Conservation (phyloP, 2,797 vertebrate genomes). For the Ceryle rudis region DNA sequence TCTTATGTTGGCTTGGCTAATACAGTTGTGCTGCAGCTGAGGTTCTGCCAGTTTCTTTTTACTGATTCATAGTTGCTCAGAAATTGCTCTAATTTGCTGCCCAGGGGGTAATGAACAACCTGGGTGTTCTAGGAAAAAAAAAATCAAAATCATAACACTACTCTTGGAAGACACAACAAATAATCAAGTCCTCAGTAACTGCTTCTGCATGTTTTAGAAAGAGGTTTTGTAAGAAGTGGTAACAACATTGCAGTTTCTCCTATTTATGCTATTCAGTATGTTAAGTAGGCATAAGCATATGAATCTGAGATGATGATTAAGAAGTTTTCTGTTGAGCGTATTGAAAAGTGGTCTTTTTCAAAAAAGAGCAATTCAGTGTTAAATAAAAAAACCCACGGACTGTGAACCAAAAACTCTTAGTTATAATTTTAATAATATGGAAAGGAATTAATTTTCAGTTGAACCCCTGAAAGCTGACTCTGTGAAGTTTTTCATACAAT, state of each 20-base stretch:
- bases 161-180: background rate
- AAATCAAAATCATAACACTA: background rate
- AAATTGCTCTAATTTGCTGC: background rate
- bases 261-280: background rate
- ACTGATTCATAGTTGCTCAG: background rate
- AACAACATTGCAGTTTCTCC: background rate
- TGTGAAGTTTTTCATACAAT: background rate
- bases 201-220: background rate
- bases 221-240: background rate
- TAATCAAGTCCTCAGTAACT: background rate
- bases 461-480: background rate
- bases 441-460: background rate
- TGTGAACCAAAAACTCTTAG: background rate
- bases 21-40: background rate
- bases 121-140: background rate
- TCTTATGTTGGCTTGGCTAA: fast-evolving
- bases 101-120: background rate
- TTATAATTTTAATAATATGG: background rate
- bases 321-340: background rate
- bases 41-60: background rate
- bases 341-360: background rate
- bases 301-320: background rate
- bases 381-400: background rate
- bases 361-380: background rate
- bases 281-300: background rate